Evolutionary conservation across 2,888 invertebrate species (phyloP).

Genomic region (Chaitophorus viminalis): DNA sequence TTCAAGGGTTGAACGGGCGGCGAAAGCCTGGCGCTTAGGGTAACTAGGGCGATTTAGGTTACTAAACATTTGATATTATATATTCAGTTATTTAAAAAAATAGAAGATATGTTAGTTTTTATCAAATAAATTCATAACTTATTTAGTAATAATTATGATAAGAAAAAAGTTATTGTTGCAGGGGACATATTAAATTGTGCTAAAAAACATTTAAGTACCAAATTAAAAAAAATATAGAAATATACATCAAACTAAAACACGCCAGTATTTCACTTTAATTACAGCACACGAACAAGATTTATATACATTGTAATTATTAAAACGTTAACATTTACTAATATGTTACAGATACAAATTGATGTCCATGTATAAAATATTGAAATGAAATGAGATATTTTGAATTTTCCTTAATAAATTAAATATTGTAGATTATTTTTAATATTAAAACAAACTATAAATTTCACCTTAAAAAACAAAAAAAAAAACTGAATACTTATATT

Average conservation of each 20-base stretch:
- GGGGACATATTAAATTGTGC: neutral
- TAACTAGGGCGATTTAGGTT: too few relatives aligned
- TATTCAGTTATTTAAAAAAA: too few relatives aligned
- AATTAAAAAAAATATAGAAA: neutral
- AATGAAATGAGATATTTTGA: too few relatives aligned
- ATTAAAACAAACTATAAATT: conserved; percentile 1
- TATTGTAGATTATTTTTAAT: conserved; percentile 3
- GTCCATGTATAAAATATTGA: neutral
- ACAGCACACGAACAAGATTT: neutral
- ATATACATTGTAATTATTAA: conserved; percentile 7
- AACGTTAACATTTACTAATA: neutral
- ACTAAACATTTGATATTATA: too few relatives aligned
- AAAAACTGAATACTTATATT: neutral
- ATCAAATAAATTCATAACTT: too few relatives aligned
- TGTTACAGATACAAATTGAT: neutral
- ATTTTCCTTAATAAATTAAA: too few relatives aligned
- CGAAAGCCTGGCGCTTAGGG: too few relatives aligned
- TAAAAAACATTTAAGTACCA: neutral
- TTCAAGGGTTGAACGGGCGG: too few relatives aligned
- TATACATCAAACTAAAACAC: conserved; percentile 9
- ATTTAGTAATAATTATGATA: too few relatives aligned
- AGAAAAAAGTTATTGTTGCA: too few relatives aligned
- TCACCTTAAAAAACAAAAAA: neutral
- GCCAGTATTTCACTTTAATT: neutral
- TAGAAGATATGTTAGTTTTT: too few relatives aligned